Evolutionary conservation across 2,113 vertebrate genomes (phyloP).

Genomic region (Heterochromis multidens): DNA sequence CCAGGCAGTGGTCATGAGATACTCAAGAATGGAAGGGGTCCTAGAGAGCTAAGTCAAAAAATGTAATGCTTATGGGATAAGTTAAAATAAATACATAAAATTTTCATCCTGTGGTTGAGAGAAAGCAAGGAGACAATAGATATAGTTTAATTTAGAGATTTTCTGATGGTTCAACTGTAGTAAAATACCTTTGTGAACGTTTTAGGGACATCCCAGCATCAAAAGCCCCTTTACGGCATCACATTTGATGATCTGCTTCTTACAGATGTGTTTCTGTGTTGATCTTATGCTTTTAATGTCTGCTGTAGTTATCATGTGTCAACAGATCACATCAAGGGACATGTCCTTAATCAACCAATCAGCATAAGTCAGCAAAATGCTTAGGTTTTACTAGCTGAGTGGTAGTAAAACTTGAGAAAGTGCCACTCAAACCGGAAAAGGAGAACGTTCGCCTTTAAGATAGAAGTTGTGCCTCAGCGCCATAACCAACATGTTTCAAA

Average conservation of each 20-base stretch:
- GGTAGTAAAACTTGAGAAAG: not conserved
- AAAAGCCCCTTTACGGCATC: not conserved
- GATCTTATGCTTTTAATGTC: not conserved
- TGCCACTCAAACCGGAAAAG: not conserved
- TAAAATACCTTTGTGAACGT: not conserved
- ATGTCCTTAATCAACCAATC: not conserved
- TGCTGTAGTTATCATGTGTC: not conserved
- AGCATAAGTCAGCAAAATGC: not conserved
- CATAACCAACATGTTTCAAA: too few relatives aligned
- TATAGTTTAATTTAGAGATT: not conserved
- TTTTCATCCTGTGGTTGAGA: not conserved
- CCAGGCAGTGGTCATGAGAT: not conserved
- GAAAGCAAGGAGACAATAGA: too few relatives aligned
- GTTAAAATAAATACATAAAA: not conserved
- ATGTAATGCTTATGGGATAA: too few relatives aligned
- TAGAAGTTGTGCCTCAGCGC: not conserved
- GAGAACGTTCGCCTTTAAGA: not conserved
- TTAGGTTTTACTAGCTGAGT: too few relatives aligned
- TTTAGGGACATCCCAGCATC: not conserved
- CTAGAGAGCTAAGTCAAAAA: not conserved
- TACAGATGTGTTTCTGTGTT: not conserved
- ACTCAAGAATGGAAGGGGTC: not conserved
- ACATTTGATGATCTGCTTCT: not conserved
- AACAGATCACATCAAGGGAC: not conserved
- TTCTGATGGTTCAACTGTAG: not conserved